Base-by-base conservation (phyloP, 2,797 vertebrate genomes). In the Pogonophryne albipinna region DNA sequence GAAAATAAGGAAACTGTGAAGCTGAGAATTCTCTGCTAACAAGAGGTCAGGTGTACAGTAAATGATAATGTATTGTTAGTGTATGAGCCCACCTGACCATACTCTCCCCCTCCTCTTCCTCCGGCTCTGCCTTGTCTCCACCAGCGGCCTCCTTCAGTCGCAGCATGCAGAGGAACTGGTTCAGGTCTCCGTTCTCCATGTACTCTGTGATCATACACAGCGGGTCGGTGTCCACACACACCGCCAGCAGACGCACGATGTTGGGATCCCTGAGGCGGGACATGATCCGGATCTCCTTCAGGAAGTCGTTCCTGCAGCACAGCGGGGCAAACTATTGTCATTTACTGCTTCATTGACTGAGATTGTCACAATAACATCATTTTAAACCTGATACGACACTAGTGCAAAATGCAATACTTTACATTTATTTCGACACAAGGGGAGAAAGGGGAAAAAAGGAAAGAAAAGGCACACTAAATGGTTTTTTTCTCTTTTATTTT, bases 201-300 rank as follows among this genome's bases (percentile, higher is more conserved):
- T 99, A 99, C 89, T 99, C 98, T 0, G 98, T 99, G 93, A 99
- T 98, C 98, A 99, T 99, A 80, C 98, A 99, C 78, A 99, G 94
- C 0, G 98, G 98, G 74, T 99, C 97, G 0, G 97, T 97, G 0
- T 95, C 85, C 80, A 99, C 96, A 65, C 98, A 99, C 84, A 99
- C 98, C 0, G 97, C 98, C 91, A 99, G 90, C 82, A 99, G 94
- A 15, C 97, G 96, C 71, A 99, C 97, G 64, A 99, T 99, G 90
- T 99, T 99, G 50, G 97, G 96, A 86, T 99, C 97, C 91, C 97
- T 96, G 84, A 99, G 94, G 51, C 97, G 95, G 0, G 97, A 98
- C 97, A 99, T 99, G 91, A 99, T 99, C 86, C 97, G 96, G 86
- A 99, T 99, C 94, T 99, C 98, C 91, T 99, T 99, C 81, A 99